These are phyloP conservation scores for Acanthosepion lycidas DNA, from an alignment of 2,888 invertebrate genomes.

Conservation along the genomic window DNA sequence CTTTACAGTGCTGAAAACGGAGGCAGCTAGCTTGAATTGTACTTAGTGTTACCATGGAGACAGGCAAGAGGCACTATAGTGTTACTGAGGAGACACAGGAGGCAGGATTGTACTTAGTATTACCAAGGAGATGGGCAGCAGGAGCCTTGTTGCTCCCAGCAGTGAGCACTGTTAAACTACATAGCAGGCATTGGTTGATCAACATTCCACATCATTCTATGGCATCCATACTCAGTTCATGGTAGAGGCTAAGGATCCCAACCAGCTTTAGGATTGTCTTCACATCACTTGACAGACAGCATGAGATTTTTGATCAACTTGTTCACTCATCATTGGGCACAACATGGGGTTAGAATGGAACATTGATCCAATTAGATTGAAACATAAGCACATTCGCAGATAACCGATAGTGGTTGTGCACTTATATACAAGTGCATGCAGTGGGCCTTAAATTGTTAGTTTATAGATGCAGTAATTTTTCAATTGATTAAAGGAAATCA, in stretches of 20 bases:
- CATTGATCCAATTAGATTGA: neutral
- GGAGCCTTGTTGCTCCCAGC: neutral
- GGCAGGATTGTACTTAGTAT: constrained; percentile 47
- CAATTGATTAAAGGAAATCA: neutral
- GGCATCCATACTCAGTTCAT: neutral
- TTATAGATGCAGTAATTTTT: neutral
- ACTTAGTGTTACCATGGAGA: constrained; percentile 47
- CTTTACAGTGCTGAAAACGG: constrained; percentile 47
- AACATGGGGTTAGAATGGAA: neutral
- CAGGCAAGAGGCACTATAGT: constrained; percentile 43
- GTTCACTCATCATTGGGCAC: neutral
- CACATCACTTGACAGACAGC: neutral
- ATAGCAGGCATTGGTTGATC: neutral
- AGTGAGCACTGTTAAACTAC: too few relatives aligned
- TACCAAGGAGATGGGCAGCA: constrained; percentile 42
- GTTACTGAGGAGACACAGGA: constrained; percentile 41
- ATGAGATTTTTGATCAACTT: neutral
- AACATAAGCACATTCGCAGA: neutral
- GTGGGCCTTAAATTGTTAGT: neutral
- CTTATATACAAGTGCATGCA: too few relatives aligned
- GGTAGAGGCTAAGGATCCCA: neutral
- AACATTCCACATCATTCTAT: neutral
- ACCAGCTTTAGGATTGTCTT: constrained; percentile 33
- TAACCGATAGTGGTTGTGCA: neutral
- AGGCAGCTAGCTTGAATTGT: constrained; percentile 48